Evolutionary conservation across 1,140 invertebrate genomes (phyloP).

Genomic region (Mizuhopecten yessoensis): DNA sequence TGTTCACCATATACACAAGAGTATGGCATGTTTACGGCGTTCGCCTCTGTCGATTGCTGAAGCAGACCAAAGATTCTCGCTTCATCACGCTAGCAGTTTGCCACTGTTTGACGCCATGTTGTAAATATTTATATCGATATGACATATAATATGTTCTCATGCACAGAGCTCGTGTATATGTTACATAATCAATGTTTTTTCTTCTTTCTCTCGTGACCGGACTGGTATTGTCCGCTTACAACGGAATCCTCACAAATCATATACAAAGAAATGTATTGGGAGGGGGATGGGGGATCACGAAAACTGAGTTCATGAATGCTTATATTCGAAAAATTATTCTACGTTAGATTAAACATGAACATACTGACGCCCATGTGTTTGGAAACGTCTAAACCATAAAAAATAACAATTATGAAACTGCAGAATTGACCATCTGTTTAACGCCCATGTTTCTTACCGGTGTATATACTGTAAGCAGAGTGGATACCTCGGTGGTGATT

Average conservation of each 20-base stretch:
- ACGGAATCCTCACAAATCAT: not conserved
- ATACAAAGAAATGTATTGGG: not conserved
- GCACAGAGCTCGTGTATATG: slow-evolving; percentile 3
- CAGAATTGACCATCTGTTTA: not conserved
- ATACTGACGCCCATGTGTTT: not conserved
- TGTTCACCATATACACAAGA: not conserved
- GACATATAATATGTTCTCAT: slow-evolving; percentile 11
- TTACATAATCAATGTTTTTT: not conserved
- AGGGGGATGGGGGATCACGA: not conserved
- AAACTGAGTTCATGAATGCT: not conserved
- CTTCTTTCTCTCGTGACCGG: not conserved
- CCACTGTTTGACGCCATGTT: slow-evolving; percentile 15
- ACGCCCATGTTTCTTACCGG: not conserved
- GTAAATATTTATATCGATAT: slow-evolving; percentile 40
- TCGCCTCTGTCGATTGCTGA: not conserved
- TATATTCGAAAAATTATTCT: not conserved
- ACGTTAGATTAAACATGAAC: not conserved
- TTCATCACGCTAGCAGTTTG: not conserved
- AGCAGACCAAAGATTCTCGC: not conserved
- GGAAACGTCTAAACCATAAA: not conserved
- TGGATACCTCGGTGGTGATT: not conserved
- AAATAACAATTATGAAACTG: not conserved
- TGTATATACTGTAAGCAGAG: no score
- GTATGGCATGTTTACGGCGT: not conserved
- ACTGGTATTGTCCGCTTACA: not conserved